Percentiles rank a stretch among this genome's conserved stretches.
These are phyloP conservation scores for Ancistrus triradiatus DNA, from an alignment of 2,113 vertebrate genomes.

Conservation along the genomic window DNA sequence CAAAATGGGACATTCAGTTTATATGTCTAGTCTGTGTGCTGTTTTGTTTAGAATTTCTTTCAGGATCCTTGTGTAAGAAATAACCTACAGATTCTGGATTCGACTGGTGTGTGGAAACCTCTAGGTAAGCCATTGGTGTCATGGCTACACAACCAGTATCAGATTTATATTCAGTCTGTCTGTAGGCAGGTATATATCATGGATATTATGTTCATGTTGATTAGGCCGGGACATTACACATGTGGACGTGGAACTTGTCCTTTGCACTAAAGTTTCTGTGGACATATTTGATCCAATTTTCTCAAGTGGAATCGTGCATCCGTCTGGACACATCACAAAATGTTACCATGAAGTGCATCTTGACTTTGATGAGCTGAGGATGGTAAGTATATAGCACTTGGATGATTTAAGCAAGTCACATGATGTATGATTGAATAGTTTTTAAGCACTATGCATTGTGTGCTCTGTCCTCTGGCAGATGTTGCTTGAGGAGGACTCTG, in stretches of 20 bases:
- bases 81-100: slow-evolving; percentile 52
- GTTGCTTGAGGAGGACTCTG: slow-evolving; percentile 81
- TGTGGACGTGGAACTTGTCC: slow-evolving; percentile 62
- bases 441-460: slow-evolving; percentile 2
- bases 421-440: background rate
- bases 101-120: slow-evolving; percentile 43
- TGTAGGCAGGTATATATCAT: background rate
- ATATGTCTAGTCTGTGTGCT: too few species aligned
- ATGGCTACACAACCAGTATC: background rate
- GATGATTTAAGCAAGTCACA: background rate
- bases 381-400: slow-evolving; percentile 45
- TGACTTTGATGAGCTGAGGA: slow-evolving; percentile 68
- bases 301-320: slow-evolving; percentile 57
- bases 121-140: slow-evolving; percentile 53
- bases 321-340: slow-evolving; percentile 62
- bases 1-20: background rate
- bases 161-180: slow-evolving; percentile 20
- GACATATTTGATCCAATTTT: slow-evolving; percentile 69
- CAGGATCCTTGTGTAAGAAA: slow-evolving; percentile 60
- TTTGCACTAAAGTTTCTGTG: slow-evolving; percentile 64
- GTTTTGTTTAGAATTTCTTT: slow-evolving; percentile 62
- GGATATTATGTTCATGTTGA: slow-evolving; percentile 1
- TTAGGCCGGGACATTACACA: slow-evolving; percentile 56
- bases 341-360: slow-evolving; percentile 62
- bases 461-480: slow-evolving; percentile 64